These are phyloP conservation scores for Glandiceps talaboti DNA, from an alignment of 53 echinoderm and acorn worm species.

Conservation along the genomic window DNA sequence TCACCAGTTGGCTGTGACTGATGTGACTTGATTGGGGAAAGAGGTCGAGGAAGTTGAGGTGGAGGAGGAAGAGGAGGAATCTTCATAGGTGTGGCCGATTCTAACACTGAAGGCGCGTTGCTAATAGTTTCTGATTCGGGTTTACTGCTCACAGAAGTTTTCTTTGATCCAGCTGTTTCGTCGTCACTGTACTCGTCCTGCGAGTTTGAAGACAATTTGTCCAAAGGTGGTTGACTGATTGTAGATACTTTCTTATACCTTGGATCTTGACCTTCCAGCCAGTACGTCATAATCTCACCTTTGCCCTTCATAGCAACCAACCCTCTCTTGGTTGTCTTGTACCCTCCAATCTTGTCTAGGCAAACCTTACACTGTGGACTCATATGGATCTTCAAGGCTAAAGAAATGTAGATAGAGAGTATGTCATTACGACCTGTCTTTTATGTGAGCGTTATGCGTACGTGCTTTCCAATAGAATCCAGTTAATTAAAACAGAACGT, in stretches of 20 bases:
- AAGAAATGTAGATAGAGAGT: too few relatives aligned
- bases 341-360: slow-evolving; percentile 68
- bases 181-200: neutral
- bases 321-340: slow-evolving; percentile 54
- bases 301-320: slow-evolving; percentile 93
- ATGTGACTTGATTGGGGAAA: neutral
- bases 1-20: neutral
- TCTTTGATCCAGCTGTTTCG: neutral
- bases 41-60: neutral
- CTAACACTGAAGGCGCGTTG: neutral
- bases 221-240: neutral
- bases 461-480: too few relatives aligned
- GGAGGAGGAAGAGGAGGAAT: neutral
- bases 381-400: slow-evolving; percentile 83
- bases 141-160: neutral
- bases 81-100: neutral
- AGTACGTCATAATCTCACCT: slow-evolving; percentile 82
- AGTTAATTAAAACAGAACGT: too few relatives aligned
- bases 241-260: neutral
- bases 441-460: neutral
- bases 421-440: neutral
- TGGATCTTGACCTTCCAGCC: slow-evolving; percentile 53
- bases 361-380: slow-evolving; percentile 43
- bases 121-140: neutral
- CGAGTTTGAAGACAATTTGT: neutral